phyloP scores from a whole-genome alignment of 2,888 invertebrate species.

The Apamea sordens region DNA sequence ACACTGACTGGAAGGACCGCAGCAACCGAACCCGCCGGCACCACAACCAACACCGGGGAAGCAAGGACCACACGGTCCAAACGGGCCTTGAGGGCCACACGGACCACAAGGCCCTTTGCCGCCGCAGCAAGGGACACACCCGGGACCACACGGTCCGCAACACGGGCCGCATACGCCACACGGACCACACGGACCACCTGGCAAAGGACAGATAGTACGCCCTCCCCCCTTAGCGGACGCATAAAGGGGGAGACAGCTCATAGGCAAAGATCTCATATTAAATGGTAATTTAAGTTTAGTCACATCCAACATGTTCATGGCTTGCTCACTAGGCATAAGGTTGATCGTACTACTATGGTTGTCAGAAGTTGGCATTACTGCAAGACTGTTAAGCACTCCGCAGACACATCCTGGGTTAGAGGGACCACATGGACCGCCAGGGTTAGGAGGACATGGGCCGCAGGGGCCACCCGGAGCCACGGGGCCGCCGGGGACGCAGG shows the following conservation, averaged over 20 bases:
- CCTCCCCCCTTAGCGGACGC: neutral
- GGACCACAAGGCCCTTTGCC: constrained; percentile 66
- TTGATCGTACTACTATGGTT: neutral
- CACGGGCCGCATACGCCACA: constrained; percentile 73
- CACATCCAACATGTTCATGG: constrained; percentile 29
- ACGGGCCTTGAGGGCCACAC: constrained; percentile 29
- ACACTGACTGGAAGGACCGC: constrained; percentile 19
- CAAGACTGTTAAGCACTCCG: constrained; percentile 32
- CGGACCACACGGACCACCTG: constrained; percentile 70
- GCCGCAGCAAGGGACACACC: constrained; percentile 31
- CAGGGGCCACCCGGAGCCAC: constrained; percentile 60
- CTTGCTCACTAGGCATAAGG: constrained; percentile 30
- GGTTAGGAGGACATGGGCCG: constrained; percentile 37
- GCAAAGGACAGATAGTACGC: neutral
- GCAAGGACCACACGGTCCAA: constrained; percentile 35
- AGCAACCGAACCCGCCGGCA: constrained; percentile 15
- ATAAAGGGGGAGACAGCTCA: constrained; percentile 28
- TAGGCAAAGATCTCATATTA: constrained; percentile 11
- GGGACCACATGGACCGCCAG: constrained; percentile 48
- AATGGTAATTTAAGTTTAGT: constrained; percentile 27
- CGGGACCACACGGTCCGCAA: constrained; percentile 66
- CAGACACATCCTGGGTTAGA: constrained; percentile 44
- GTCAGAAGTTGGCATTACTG: constrained; percentile 20
- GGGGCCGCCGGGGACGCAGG: constrained; percentile 59
- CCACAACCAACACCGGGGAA: constrained; percentile 32